Percentiles rank a stretch among this genome's conserved stretches.
Evolutionary conservation across 2,113 vertebrate genomes (phyloP).

Genomic region (Antechinus flavipes): DNA sequence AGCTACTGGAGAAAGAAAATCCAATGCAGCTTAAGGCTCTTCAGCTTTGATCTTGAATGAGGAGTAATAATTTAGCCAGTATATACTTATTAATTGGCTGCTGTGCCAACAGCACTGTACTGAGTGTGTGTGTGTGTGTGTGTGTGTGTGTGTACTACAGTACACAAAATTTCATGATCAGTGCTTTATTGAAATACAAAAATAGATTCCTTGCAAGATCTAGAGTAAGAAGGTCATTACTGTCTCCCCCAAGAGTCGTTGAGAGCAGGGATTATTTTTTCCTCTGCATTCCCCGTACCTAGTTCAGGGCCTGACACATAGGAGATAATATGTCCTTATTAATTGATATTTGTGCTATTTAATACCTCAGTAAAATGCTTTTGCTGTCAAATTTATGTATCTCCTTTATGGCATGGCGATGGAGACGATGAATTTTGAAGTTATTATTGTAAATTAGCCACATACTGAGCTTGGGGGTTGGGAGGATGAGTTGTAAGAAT

Average conservation of each 20-base stretch:
- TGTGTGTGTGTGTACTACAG: too few relatives aligned
- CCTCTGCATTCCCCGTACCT: neutral
- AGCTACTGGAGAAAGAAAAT: conserved; percentile 26
- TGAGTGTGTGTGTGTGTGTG: too few relatives aligned
- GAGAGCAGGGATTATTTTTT: neutral
- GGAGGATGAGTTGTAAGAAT: neutral
- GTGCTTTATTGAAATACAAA: neutral
- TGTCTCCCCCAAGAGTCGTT: neutral
- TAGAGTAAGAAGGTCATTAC: neutral
- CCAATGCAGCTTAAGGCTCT: conserved; percentile 8
- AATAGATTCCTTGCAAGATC: neutral
- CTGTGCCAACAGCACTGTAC: neutral
- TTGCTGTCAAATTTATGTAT: neutral
- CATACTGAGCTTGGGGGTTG: neutral
- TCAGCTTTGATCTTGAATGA: neutral
- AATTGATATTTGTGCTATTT: neutral
- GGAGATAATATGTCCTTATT: neutral
- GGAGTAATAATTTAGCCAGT: neutral
- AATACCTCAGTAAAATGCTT: neutral
- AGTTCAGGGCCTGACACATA: neutral
- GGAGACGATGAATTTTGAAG: neutral
- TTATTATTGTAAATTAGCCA: neutral
- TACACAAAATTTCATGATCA: too few relatives aligned
- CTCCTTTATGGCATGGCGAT: neutral
- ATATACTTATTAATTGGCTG: neutral